A percentile compares a stretch with the other conserved stretches of the same genome.
Conservation (phyloP, 2,113 vertebrate species). For the Prionailurus viverrinus region DNA sequence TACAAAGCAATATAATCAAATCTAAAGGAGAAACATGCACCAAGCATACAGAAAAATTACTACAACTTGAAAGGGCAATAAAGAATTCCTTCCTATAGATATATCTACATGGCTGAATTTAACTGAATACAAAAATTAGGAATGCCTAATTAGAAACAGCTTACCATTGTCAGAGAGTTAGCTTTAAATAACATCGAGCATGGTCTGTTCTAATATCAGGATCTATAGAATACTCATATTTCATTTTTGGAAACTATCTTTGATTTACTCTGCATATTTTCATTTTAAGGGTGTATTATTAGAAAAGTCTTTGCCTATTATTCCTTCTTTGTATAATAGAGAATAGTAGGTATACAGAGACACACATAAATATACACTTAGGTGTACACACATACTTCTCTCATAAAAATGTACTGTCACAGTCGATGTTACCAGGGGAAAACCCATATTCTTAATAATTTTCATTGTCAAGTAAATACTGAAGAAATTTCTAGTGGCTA, state of each 20-base stretch:
- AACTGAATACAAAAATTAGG: background rate
- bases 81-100: conserved; percentile 3
- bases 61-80: background rate
- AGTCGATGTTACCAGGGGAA: background rate
- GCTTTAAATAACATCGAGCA: conserved; percentile 1
- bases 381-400: background rate
- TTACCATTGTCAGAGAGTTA: conserved; percentile 33
- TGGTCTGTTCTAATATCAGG: background rate
- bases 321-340: background rate
- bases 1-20: conserved; percentile 25
- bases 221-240: background rate
- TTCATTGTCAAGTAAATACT: background rate
- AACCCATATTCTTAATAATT: background rate
- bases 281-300: conserved; percentile 4
- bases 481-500: background rate
- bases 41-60: background rate
- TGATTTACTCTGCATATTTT: conserved; percentile 3
- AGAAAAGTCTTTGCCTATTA: background rate
- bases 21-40: conserved; percentile 5
- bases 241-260: conserved; percentile 50
- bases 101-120: background rate
- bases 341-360: background rate
- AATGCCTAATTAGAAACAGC: background rate
- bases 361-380: background rate
- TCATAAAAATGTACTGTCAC: background rate